These are phyloP conservation scores for Amiota communis DNA, from an alignment of 2,888 invertebrate genomes.

Conservation along the genomic window DNA sequence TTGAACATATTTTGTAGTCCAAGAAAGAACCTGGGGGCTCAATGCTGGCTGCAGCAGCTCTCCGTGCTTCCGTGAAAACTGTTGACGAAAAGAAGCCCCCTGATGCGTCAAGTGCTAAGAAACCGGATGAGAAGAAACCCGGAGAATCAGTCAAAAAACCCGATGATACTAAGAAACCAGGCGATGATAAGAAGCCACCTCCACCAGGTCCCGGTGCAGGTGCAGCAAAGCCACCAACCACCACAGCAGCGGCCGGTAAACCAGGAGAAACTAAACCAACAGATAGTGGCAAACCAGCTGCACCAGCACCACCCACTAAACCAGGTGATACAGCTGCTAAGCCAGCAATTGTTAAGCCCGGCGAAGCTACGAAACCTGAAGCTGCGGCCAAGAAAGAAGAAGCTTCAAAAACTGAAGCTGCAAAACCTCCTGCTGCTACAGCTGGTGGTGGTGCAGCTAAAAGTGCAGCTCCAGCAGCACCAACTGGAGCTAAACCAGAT, in stretches of 20 bases:
- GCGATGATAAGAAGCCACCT: slow-evolving; percentile 38
- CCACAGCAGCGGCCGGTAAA: slow-evolving; percentile 42
- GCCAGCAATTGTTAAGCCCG: slow-evolving; percentile 64
- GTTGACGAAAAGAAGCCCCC: slow-evolving; percentile 32
- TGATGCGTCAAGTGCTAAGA: slow-evolving; percentile 11
- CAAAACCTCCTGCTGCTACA: slow-evolving; percentile 57
- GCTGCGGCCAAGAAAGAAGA: slow-evolving; percentile 67
- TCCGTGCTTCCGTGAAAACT: slow-evolving; percentile 51
- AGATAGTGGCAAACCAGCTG: slow-evolving; percentile 53
- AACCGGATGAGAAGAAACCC: slow-evolving; percentile 38
- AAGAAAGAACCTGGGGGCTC: slow-evolving; percentile 37
- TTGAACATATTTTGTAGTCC: not conserved
- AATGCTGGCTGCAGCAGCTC: slow-evolving; percentile 51
- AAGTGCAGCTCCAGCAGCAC: slow-evolving; percentile 62
- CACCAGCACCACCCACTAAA: slow-evolving; percentile 65
- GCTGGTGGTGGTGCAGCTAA: slow-evolving; percentile 72
- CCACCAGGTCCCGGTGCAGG: slow-evolving; percentile 26
- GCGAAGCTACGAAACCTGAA: slow-evolving; percentile 61
- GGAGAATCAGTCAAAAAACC: slow-evolving; percentile 46
- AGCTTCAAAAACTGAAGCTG: slow-evolving; percentile 56
- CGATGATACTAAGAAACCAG: slow-evolving; percentile 38
- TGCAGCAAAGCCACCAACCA: slow-evolving; percentile 19
- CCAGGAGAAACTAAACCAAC: slow-evolving; percentile 47
- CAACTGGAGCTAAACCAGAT: slow-evolving; percentile 62
- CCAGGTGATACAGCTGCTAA: slow-evolving; percentile 54